phyloP scores from a whole-genome alignment of 2,797 vertebrate species.

The Rallus crepitans region DNA sequence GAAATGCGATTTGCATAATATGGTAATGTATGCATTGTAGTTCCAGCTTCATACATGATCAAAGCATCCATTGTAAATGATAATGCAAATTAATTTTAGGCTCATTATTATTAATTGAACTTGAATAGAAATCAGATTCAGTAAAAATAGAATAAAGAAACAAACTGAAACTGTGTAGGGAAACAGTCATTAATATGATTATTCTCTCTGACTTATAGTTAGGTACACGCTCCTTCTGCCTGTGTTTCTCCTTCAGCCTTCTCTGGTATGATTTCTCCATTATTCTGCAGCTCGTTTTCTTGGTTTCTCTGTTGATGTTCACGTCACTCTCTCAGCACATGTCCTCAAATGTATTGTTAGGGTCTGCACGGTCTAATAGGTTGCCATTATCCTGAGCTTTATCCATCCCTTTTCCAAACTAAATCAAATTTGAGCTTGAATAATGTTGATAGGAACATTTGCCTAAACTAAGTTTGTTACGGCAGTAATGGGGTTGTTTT shows the following conservation, averaged over 20 bases:
- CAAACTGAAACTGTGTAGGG: conserved; percentile 51
- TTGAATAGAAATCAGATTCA: conserved; percentile 58
- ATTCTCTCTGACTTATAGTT: neutral
- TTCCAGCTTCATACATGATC: conserved; percentile 68
- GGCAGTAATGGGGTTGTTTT: conserved; percentile 63
- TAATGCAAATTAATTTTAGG: conserved; percentile 65
- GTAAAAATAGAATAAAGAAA: conserved; percentile 68
- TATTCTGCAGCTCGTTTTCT: conserved; percentile 19
- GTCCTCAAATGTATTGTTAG: conserved; percentile 59
- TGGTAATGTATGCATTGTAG: conserved; percentile 56
- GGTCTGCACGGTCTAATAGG: conserved; percentile 62
- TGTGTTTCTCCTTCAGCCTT: neutral
- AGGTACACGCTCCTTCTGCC: neutral
- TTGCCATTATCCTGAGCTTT: conserved; percentile 60
- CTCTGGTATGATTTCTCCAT: neutral
- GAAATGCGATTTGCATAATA: conserved; percentile 58
- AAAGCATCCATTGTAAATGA: conserved; percentile 57
- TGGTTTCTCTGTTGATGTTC: conserved; percentile 40
- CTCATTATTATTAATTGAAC: conserved; percentile 71
- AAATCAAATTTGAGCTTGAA: conserved; percentile 76
- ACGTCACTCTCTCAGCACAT: conserved; percentile 38
- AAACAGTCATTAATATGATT: conserved; percentile 61
- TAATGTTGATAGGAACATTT: conserved; percentile 69
- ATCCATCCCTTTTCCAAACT: conserved; percentile 59
- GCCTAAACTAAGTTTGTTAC: conserved; percentile 53